Evolutionary conservation across 2,888 invertebrate genomes (phyloP), one percentile per base, ranked within the genome.

Genomic region (Epirrhoe tristata): DNA sequence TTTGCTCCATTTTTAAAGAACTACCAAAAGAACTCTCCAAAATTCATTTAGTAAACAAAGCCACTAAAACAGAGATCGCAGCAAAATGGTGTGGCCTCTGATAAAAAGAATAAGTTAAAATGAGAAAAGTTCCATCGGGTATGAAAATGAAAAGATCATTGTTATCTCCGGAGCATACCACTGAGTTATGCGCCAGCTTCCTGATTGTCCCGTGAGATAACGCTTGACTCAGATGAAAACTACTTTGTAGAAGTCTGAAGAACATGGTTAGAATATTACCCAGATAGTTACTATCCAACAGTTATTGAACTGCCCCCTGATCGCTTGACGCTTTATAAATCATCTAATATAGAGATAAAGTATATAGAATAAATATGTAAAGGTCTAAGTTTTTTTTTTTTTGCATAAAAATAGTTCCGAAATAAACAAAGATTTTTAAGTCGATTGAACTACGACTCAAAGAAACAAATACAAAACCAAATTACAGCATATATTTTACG

Each of bases 51-150:
- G 61, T 65, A 59, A 67, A 70, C 69, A 74, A 68, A 66, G 72
- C 43, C 66, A 70, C 69, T 71, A 63, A 65, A 72, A 71, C 69
- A 63, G 72, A 78, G 81, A 83, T 85, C 82, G 83, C 79, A 81
- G 81, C 85, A 84, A 86, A 86, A 84, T 71, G 69, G 74, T 71
- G 78, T 76, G 72, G 66, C 69, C 73, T 77, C 71, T 74, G 83
- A 83, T 82, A 88, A 88, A 88, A 86, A 85, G 83, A 82, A 85
- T 86, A 89, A 90, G 87, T 90, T 90, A 81, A 86, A 91, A 91
- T 89, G 90, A 88, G 89, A 91, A 91, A 92, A 92, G 87, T 91
- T 92, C 85, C 83, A 83, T 89, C 88, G 86, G 87, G 89, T 89
- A 89, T 89, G 88, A 88, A 64, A 91, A 91, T 87, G 87, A 86